Percentiles rank a stretch among this genome's conserved stretches.
Conservation (phyloP, 2,888 invertebrate genomes). For the Polymixis lichenea region DNA sequence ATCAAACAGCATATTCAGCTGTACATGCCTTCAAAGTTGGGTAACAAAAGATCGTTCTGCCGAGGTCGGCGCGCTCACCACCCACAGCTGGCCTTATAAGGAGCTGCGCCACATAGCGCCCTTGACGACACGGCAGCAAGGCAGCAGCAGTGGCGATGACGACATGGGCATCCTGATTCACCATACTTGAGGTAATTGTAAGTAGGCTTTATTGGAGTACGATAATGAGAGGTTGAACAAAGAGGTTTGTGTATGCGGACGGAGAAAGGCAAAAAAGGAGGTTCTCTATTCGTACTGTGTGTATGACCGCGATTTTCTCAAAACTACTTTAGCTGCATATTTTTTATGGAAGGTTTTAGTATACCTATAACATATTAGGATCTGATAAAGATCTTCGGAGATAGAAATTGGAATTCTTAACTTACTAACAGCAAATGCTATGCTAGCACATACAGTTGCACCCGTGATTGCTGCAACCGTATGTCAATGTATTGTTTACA, state of each 20-base stretch:
- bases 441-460: no score
- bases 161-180: conserved; percentile 38
- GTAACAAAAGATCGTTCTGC: conserved; percentile 24
- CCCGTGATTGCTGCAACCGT: no score
- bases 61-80: conserved; percentile 39
- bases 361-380: no score
- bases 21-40: conserved; percentile 9
- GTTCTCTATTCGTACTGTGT: no score
- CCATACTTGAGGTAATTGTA: conserved; percentile 11
- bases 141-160: conserved; percentile 15
- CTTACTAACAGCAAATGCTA: no score
- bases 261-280: not conserved
- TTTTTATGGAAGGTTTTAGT: no score
- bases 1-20: not conserved
- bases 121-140: conserved; percentile 25
- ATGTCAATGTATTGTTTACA: no score
- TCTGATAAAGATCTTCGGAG: no score
- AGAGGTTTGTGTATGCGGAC: not conserved
- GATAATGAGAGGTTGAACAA: not conserved
- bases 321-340: no score
- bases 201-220: not conserved
- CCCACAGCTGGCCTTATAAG: conserved; percentile 36
- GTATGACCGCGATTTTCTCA: no score
- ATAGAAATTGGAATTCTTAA: no score
- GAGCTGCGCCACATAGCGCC: conserved; percentile 19